These are phyloP conservation scores for Leptinotarsa defecta DNA, from an alignment of 1,140 invertebrate genomes.

Conservation along the genomic window DNA sequence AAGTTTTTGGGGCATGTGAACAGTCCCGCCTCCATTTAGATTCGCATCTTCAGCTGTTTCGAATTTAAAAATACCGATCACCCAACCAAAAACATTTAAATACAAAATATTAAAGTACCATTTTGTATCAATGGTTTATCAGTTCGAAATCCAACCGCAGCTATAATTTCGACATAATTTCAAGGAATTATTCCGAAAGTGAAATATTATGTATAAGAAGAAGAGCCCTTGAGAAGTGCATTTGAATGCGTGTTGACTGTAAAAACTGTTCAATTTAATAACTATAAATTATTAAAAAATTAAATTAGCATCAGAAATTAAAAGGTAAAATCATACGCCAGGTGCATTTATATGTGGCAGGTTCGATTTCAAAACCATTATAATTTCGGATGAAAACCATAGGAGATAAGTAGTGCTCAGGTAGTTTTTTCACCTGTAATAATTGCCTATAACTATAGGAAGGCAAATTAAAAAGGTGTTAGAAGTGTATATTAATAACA, in stretches of 20 bases:
- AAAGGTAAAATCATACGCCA: constrained; percentile 26
- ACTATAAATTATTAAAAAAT: constrained; percentile 29
- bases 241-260: constrained; percentile 26
- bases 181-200: background rate
- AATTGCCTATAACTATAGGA: constrained; percentile 27
- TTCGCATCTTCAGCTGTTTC: constrained; percentile 18
- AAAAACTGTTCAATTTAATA: constrained; percentile 28
- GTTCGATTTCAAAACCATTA: constrained; percentile 30
- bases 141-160: background rate
- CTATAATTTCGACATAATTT: constrained; percentile 15
- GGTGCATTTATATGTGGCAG: constrained; percentile 25
- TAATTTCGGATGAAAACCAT: constrained; percentile 26
- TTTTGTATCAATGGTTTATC: constrained; percentile 11
- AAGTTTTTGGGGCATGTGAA: background rate
- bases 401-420: constrained; percentile 22
- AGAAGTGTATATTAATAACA: constrained; percentile 30
- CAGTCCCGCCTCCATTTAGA: background rate
- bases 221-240: constrained; percentile 5
- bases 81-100: background rate
- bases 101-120: background rate
- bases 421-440: constrained; percentile 28
- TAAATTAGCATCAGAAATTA: constrained; percentile 27
- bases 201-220: constrained; percentile 5
- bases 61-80: background rate
- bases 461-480: constrained; percentile 28